phyloP scores from a whole-genome alignment of 2,113 vertebrate species.

The Daubentonia madagascariensis region DNA sequence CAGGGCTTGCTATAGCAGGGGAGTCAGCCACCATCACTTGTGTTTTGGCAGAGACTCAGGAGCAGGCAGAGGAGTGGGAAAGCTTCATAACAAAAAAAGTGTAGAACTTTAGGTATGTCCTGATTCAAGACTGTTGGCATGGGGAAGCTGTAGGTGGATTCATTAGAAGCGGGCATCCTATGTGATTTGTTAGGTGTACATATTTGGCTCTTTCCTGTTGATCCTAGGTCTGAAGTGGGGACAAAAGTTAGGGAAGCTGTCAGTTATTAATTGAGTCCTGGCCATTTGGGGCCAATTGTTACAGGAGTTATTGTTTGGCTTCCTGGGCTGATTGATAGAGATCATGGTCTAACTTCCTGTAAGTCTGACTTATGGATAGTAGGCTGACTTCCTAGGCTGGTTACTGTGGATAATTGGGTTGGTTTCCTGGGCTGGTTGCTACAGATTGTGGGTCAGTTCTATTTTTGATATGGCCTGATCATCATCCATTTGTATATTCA shows the following conservation, averaged over 20 bases:
- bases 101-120: background rate
- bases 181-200: background rate
- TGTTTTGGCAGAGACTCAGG: background rate
- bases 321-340: background rate
- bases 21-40: background rate
- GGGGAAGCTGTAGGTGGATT: background rate
- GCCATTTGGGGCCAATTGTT: background rate
- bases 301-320: background rate
- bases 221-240: background rate
- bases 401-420: background rate
- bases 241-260: background rate
- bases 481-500: background rate
- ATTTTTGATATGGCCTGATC: background rate
- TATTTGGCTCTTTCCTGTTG: conserved; percentile 15
- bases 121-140: background rate
- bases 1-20: background rate
- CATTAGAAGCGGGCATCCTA: background rate
- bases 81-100: background rate
- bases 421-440: background rate
- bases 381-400: background rate
- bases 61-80: background rate
- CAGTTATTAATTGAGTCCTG: background rate
- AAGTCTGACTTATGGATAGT: background rate
- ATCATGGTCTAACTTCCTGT: background rate
- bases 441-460: background rate